Percentiles rank a stretch among this genome's conserved stretches.
Conservation (phyloP, 1,140 invertebrate species). For the roundworm (Caenorhabditis elegans) region WBcel235 BX284606.5:7098501-7099000, state of each 20-base stretch:
- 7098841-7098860: not conserved
- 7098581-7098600: conserved; percentile 93
- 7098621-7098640: conserved; percentile 68
- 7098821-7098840: conserved; percentile 71
- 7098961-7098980: conserved; percentile 99
- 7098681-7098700: not conserved
- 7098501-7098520: conserved; percentile 91
- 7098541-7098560: conserved; percentile 89
- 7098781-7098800: conserved; percentile 97
- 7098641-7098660: conserved; percentile 39
- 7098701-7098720: conserved; percentile 1
- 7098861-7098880: conserved; percentile 66
- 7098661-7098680: not conserved
- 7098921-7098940: conserved; percentile 91
- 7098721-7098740: conserved; percentile 85
- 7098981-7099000: conserved; percentile 92
- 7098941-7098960: conserved; percentile 99
- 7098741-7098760: conserved; percentile 96
- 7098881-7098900: conserved; percentile 71
- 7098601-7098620: conserved; percentile 88
- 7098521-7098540: conserved; percentile 87
- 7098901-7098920: conserved; percentile 47
- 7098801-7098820: conserved; percentile 77
- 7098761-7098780: conserved; percentile 73
- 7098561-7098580: conserved; percentile 91